These are phyloP conservation scores for Brachionus asplanchnoidis DNA, from an alignment of 1,140 invertebrate genomes.

Conservation along the genomic window DNA sequence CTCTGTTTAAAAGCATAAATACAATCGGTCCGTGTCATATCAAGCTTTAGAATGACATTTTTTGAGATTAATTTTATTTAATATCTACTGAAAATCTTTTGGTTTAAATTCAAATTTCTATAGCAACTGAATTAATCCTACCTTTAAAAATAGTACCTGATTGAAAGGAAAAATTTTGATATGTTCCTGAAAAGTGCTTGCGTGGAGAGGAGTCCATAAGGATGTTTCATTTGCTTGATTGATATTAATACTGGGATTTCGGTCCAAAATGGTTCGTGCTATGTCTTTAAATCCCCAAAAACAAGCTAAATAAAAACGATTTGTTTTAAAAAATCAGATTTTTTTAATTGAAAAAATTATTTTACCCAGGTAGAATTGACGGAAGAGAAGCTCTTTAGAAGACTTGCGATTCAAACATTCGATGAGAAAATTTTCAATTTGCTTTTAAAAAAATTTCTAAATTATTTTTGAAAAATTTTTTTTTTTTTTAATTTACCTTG, in stretches of 20 bases:
- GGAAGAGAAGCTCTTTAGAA: neutral
- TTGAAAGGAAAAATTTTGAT: slow-evolving; percentile 43
- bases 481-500: neutral
- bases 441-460: neutral
- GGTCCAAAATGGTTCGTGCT: slow-evolving; percentile 45
- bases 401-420: neutral
- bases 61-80: neutral
- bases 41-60: neutral
- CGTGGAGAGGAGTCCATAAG: slow-evolving; percentile 53
- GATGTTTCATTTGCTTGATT: slow-evolving; percentile 50
- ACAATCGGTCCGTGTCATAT: neutral
- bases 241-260: slow-evolving; percentile 46
- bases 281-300: slow-evolving; percentile 51
- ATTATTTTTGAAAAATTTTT: neutral
- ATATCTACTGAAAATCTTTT: neutral
- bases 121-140: neutral
- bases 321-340: neutral
- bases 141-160: neutral
- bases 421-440: neutral
- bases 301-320: slow-evolving; percentile 45
- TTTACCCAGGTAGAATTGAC: neutral
- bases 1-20: neutral
- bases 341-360: neutral
- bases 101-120: neutral
- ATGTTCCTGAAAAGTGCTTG: slow-evolving; percentile 54